Percentiles rank a stretch among this genome's conserved stretches.
Conservation (phyloP, 2,113 vertebrate species). For the Melanocharis versteri region DNA sequence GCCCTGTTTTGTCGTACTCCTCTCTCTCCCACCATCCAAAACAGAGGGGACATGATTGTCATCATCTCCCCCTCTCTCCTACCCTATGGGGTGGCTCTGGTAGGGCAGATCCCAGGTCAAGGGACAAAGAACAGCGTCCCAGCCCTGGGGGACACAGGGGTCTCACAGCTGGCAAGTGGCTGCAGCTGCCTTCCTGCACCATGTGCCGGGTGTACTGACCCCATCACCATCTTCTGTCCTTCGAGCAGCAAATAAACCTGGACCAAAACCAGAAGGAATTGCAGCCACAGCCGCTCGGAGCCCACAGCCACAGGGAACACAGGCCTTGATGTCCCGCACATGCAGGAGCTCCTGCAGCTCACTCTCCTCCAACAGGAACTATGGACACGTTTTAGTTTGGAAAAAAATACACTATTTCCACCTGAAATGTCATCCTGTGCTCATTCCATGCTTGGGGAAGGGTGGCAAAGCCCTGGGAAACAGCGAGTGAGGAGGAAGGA, state of each 20-base stretch:
- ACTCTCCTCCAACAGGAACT: neutral
- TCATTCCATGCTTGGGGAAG: neutral
- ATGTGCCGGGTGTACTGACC: fast-evolving
- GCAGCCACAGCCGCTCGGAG: fast-evolving
- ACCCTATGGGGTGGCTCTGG: neutral
- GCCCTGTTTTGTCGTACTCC: fast-evolving
- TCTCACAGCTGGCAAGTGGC: no score
- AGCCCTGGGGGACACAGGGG: neutral
- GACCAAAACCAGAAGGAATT: fast-evolving
- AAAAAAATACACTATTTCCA: fast-evolving
- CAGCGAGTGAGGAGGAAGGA: neutral
- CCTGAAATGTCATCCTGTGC: neutral
- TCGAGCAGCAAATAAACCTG: neutral
- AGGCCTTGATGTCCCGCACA: fast-evolving
- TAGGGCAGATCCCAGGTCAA: no score
- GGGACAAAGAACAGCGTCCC: neutral
- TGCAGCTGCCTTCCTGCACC: neutral
- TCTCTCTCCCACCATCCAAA: neutral
- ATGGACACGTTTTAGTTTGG: fast-evolving
- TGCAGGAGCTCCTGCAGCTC: neutral
- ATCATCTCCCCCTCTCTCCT: neutral
- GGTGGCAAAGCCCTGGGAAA: neutral
- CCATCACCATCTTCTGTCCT: fast-evolving
- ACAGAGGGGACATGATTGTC: neutral
- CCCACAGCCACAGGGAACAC: fast-evolving